Evolutionary conservation across 2,888 invertebrate genomes (phyloP).

Genomic region (Hirtodrosophila cameraria): DNA sequence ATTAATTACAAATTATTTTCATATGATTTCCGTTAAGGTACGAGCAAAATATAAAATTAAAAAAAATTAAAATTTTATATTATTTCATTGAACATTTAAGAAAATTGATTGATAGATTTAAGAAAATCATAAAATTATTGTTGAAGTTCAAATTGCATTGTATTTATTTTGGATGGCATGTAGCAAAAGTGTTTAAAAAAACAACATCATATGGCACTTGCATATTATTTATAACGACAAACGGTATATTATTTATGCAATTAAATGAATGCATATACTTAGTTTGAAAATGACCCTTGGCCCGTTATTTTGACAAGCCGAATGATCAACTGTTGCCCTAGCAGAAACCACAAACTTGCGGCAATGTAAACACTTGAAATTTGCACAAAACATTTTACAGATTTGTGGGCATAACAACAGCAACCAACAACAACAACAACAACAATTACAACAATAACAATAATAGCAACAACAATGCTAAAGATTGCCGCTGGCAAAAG

Average conservation of each 20-base stretch:
- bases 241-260: slow-evolving; percentile 35
- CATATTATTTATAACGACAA: neutral
- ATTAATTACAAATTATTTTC: too few species aligned
- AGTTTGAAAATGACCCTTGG: slow-evolving; percentile 41
- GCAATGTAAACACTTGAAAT: slow-evolving; percentile 62
- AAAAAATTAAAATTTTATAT: too few species aligned
- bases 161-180: too few species aligned
- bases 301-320: too few species aligned
- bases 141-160: too few species aligned
- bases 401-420: slow-evolving; percentile 53
- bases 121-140: too few species aligned
- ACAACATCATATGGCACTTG: neutral
- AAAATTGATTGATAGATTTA: too few species aligned
- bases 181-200: neutral
- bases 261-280: slow-evolving; percentile 31
- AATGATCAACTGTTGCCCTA: slow-evolving; percentile 42
- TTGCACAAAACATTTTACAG: slow-evolving; percentile 64
- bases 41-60: too few species aligned
- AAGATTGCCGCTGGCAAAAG: slow-evolving; percentile 40
- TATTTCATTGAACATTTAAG: too few species aligned
- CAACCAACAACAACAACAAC: slow-evolving; percentile 14
- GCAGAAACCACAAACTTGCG: slow-evolving; percentile 49
- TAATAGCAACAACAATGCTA: slow-evolving; percentile 2
- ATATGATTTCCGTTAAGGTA: too few species aligned
- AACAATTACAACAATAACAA: slow-evolving; percentile 2